A percentile compares a stretch with the other conserved stretches of the same genome.
Conservation (phyloP, 2,888 invertebrate species). For the Spatulosminthurus flaviceps region DNA sequence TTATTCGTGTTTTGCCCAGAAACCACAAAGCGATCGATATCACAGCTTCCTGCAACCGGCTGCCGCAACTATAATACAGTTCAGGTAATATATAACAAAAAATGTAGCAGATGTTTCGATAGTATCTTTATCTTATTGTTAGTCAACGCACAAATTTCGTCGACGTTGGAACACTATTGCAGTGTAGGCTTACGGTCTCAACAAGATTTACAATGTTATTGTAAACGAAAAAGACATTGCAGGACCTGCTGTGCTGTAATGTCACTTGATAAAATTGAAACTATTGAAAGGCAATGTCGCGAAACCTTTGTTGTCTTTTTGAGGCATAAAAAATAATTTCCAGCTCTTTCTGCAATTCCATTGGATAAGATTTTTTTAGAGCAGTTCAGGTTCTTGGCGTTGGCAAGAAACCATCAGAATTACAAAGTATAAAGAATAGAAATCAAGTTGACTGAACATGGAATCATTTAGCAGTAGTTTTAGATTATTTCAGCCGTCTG, state of each 20-base stretch:
- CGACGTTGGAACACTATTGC: too few species aligned
- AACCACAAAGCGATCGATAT: slow-evolving; percentile 76
- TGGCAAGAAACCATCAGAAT: background rate
- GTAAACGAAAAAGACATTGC: too few species aligned
- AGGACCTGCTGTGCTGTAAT: too few species aligned
- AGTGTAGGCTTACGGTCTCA: too few species aligned
- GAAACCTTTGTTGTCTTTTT: too few species aligned
- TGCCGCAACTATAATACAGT: slow-evolving; percentile 71
- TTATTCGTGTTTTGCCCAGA: slow-evolving; percentile 77
- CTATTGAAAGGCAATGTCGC: too few species aligned
- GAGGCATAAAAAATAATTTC: background rate
- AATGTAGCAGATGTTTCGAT: too few species aligned
- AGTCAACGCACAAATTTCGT: too few species aligned
- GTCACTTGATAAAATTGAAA: too few species aligned
- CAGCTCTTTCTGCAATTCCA: background rate
- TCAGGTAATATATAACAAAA: background rate
- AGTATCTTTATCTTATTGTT: too few species aligned
- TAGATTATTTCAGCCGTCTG: slow-evolving; percentile 1
- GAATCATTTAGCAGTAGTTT: background rate
- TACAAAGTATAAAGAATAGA: background rate
- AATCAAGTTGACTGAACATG: background rate
- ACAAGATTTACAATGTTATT: too few species aligned
- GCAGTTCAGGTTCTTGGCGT: background rate
- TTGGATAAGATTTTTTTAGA: background rate
- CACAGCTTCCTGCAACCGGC: slow-evolving; percentile 76